Evolutionary conservation across 2,113 vertebrate genomes (phyloP).

Genomic region (Cygnus atratus): DNA sequence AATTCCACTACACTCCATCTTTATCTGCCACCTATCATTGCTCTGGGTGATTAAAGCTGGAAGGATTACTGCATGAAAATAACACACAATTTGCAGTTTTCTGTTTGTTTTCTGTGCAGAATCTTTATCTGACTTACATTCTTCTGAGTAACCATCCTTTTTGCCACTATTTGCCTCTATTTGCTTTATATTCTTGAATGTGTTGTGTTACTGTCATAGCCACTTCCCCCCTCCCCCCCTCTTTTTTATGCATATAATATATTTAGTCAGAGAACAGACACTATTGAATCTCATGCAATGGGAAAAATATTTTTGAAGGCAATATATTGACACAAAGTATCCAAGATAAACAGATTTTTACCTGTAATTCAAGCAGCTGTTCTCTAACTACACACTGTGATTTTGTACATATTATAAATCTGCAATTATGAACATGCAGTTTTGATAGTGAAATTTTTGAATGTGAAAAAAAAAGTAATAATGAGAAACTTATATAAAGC

Average conservation of each 20-base stretch:
- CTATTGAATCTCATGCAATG: not conserved
- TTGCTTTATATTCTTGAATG: not conserved
- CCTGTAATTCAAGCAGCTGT: not conserved
- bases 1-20: not conserved
- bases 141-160: not conserved
- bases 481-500: not conserved
- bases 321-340: not conserved
- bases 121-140: not conserved
- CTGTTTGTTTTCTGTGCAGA: not conserved
- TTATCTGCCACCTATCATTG: conserved; percentile 2
- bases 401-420: not conserved
- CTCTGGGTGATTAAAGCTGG: not conserved
- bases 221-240: not conserved
- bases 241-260: not conserved
- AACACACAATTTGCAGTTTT: not conserved
- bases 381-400: not conserved
- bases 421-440: not conserved
- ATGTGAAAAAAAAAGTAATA: not conserved
- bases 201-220: not conserved
- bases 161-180: not conserved
- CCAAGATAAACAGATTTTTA: not conserved
- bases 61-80: not conserved
- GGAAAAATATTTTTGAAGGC: not conserved
- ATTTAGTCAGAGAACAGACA: not conserved
- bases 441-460: no score